Evolutionary conservation across 1,140 invertebrate species (phyloP).

Genomic region (Neodiprion lecontei): DNA sequence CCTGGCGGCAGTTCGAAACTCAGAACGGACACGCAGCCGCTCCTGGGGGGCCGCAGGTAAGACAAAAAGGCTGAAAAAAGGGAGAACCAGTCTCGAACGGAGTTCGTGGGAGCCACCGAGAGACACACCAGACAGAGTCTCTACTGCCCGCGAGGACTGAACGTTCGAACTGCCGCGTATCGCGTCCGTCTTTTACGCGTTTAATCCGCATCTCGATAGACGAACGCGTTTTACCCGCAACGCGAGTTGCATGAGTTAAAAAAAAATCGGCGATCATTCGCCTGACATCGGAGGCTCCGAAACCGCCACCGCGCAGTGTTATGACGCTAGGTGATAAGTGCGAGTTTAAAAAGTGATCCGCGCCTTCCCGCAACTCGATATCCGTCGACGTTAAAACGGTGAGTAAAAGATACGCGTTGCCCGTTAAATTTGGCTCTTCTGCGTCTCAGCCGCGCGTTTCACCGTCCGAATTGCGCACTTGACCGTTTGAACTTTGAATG

Average conservation of each 20-base stretch:
- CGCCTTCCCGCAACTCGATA: background rate
- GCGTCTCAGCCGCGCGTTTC: too few relatives aligned
- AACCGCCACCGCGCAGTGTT: background rate
- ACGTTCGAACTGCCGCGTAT: background rate
- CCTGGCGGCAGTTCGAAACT: slow-evolving; percentile 5
- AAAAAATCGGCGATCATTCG: background rate
- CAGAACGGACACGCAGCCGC: background rate
- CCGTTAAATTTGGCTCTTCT: too few relatives aligned
- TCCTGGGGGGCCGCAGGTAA: slow-evolving; percentile 31
- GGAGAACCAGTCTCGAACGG: slow-evolving; percentile 53
- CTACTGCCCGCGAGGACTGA: background rate
- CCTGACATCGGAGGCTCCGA: too few relatives aligned
- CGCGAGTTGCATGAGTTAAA: background rate
- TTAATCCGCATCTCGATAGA: too few relatives aligned
- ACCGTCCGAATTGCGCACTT: too few relatives aligned
- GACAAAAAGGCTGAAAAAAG: slow-evolving; percentile 53
- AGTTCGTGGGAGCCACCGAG: slow-evolving; percentile 29
- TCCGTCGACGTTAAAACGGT: too few relatives aligned
- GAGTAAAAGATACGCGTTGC: too few relatives aligned
- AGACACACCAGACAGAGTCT: background rate
- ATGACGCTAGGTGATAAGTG: background rate
- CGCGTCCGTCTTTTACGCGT: background rate
- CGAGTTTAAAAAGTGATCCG: background rate
- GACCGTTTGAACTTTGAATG: too few relatives aligned
- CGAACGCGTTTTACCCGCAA: too few relatives aligned